These are phyloP conservation scores for Sitta europaea DNA, from an alignment of 2,113 vertebrate genomes.

Conservation along the genomic window DNA sequence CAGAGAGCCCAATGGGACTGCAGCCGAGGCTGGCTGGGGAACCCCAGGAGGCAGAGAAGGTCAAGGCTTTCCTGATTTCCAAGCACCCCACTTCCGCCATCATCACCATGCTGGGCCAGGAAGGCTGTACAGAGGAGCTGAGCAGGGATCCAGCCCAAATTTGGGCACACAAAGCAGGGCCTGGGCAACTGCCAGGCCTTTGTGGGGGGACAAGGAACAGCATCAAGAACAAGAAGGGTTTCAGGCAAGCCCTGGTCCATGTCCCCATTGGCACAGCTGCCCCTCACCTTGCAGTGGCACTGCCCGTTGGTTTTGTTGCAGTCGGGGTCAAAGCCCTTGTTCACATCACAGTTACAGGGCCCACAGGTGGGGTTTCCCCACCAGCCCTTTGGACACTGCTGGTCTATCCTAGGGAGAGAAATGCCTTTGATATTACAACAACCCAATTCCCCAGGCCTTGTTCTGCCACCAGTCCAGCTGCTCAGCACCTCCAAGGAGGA, in stretches of 20 bases:
- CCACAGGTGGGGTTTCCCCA: conserved; percentile 94
- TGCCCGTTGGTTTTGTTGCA: conserved; percentile 94
- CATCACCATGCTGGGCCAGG: neutral
- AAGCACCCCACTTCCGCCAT: neutral
- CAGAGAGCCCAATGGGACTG: neutral
- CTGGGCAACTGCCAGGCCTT: neutral
- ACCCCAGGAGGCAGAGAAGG: neutral
- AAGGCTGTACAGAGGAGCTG: neutral
- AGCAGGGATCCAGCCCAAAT: neutral
- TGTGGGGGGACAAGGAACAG: neutral
- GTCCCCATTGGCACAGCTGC: neutral
- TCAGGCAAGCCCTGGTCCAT: neutral
- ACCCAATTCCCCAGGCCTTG: neutral
- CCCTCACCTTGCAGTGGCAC: conserved; percentile 93
- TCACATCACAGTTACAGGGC: conserved; percentile 91
- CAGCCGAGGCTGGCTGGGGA: accelerated
- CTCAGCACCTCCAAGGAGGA: neutral
- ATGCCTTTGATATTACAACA: neutral
- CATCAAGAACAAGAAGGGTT: neutral
- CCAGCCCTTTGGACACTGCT: conserved; percentile 96
- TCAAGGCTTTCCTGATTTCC: neutral
- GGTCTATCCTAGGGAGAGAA: conserved; percentile 83
- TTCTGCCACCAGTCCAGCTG: neutral
- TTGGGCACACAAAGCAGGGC: accelerated
- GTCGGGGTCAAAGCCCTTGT: conserved; percentile 90